Base-by-base conservation (phyloP, 2,113 vertebrate genomes). In the Amblyornis subalaris region DNA sequence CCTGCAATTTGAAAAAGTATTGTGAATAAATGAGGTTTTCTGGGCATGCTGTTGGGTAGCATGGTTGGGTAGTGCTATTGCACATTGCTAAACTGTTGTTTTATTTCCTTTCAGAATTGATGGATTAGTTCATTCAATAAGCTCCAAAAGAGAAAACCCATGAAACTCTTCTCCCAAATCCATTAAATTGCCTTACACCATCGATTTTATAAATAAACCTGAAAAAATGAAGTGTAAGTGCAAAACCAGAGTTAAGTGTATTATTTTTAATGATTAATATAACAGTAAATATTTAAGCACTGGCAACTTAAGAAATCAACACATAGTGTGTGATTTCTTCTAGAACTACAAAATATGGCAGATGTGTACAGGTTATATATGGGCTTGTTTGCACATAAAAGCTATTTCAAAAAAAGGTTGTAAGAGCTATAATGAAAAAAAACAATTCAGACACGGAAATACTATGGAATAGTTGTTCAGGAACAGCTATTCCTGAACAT, bases 61-160 rank as follows among this genome's bases (percentile, higher is more conserved):
- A 1, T 38, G 76, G 72, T n/a, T 54, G 35, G 20, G 33, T 62
- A 47, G 38, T 40, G 38, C 42, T 71, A 24, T 44, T 60, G 60
- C 4, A 3, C 31, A 7, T 28, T 76, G 45, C 72, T 65, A 57
- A 94, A 60, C 6, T 14, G n/a, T 79, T 79, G 61, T 26, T 83
- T 69, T 80, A 51, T 66, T 93, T 91, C 60, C 81, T 89, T 91
- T 93, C 73, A 53, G 60, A 91, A 71, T 8, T 89, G 88, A 84
- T 87, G 65, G 65, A 74, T 87, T 77, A 67, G n/a, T 85, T 85
- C 35, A 20, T 91, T 88, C 48, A 51, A 2, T 75, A 85, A 71
- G 26, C 12, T 78, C 9, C 48, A 44, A 72, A 85, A 71, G 71
- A 29, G 44, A 76, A 62, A 55, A 44, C 24, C 0, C 23, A 35